A percentile compares a stretch with the other conserved stretches of the same genome.
Conservation (phyloP, 2,113 vertebrate species). For the Equus przewalskii region DNA sequence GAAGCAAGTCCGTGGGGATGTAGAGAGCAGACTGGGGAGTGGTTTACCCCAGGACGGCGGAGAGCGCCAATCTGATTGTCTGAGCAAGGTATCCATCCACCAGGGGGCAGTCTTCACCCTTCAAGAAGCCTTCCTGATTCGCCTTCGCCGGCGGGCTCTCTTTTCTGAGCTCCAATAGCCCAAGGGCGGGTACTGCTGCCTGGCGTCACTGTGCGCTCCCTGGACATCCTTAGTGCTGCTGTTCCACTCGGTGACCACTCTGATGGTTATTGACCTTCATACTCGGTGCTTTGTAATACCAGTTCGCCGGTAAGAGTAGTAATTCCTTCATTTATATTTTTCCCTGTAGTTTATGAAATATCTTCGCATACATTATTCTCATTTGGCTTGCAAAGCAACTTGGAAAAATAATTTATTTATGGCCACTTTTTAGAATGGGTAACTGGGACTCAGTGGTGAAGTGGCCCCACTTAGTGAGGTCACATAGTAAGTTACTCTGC, state of each 20-base stretch:
- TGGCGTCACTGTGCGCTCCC: accelerated
- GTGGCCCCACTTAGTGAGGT: background rate
- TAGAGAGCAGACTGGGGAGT: background rate
- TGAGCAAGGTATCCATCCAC: constrained; percentile 8
- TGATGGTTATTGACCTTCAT: background rate
- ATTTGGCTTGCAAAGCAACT: constrained; percentile 26
- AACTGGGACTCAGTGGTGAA: constrained; percentile 1
- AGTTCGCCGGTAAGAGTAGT: background rate
- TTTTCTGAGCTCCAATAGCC: accelerated
- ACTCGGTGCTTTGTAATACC: background rate
- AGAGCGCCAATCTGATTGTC: background rate
- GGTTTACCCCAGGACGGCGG: background rate
- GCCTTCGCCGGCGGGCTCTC: accelerated
- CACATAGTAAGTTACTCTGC: background rate
- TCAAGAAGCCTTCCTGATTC: background rate
- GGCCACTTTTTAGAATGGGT: background rate
- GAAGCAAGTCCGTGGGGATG: background rate
- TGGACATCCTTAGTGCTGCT: background rate
- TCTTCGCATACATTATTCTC: background rate
- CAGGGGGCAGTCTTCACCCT: constrained; percentile 61
- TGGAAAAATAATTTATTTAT: constrained; percentile 13
- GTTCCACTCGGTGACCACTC: background rate
- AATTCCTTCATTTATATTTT: background rate
- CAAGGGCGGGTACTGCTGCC: accelerated
- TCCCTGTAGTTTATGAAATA: background rate